Evolutionary conservation across 2,797 vertebrate species (phyloP).

Genomic region (Parotocinclus haroldoi): DNA sequence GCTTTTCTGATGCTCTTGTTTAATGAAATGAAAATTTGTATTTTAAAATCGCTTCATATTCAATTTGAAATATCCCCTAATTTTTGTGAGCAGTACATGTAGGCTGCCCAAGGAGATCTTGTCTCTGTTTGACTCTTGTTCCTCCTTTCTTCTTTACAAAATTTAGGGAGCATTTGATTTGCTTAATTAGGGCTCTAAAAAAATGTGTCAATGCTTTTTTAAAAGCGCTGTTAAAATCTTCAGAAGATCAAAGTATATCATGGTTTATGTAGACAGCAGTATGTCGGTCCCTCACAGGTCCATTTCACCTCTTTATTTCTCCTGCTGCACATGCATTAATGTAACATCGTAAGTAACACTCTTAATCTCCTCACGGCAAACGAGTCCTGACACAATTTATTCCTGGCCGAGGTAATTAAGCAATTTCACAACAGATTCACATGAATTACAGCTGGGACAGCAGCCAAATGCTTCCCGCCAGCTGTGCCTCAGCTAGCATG

Average conservation of each 20-base stretch:
- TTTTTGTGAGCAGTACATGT: no score
- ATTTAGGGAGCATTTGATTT: no score
- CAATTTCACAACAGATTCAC: conserved; percentile 20
- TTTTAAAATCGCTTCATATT: no score
- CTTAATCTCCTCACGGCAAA: conserved; percentile 29
- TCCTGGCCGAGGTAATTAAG: conserved; percentile 39
- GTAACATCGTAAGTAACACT: conserved; percentile 13
- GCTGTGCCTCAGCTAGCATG: conserved; percentile 20
- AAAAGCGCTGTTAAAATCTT: no score
- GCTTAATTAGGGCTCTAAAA: no score
- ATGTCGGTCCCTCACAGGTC: neutral
- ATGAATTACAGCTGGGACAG: conserved; percentile 21
- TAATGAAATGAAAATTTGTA: no score
- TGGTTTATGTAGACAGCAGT: neutral
- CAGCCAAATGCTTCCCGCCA: conserved; percentile 26
- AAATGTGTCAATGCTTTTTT: no score
- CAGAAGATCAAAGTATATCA: neutral
- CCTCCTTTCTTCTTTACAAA: no score
- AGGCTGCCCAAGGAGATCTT: no score
- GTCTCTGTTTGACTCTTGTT: no score
- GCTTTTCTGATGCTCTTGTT: no score
- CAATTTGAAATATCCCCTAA: no score
- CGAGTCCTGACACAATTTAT: conserved; percentile 30
- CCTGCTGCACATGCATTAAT: neutral
- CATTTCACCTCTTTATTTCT: neutral